Evolutionary conservation across 1,140 invertebrate species (phyloP), one percentile per base, ranked within the genome.

Genomic region (Bombus cullumanus): DNA sequence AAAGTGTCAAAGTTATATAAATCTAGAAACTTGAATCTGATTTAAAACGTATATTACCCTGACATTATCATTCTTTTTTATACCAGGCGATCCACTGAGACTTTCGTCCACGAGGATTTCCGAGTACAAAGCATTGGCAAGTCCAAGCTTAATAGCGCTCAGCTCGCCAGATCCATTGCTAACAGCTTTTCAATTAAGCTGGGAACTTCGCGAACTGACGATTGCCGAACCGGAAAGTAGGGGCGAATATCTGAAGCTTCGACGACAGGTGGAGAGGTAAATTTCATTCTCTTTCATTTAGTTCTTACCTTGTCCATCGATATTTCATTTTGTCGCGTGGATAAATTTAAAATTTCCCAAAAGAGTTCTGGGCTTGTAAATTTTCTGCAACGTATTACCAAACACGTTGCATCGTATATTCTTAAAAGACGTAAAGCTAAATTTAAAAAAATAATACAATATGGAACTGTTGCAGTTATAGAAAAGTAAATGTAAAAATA

Each of bases 41-140:
- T 53, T 53, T 22, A 22, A 53, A 53, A 22, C 18, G 18, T 22
- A 53, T 22, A 22, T 22, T 22, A 53, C 1, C 0, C 47, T n/a
- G 12, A n/a, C 2, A 6, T 39, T 25, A 12, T 71, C 13, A 0
- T 12, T 28, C 13, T 0, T 39, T 15, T 39, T 1, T n/a, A 41
- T 15, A 15, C 8, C 31, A 94, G 94, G 77, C 81, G 97, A 97
- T 92, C 98, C 98, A 28, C 95, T 99, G 37, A 96, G 98, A 31
- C 97, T 98, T 91, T 99, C 98, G 0, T 96, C 98, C 57, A 98
- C 98, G 0, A 96, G 98, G 66, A 97, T 99, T 25, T 99, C 99
- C 92, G 98, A 98, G 83, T 99, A 99, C 94, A 96, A 97, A 87
- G 99, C 98, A 0, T 94, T 99, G 34, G 97, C 98, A 2, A 98